Conservation (phyloP, 1,140 invertebrate species). For the Penaeus indicus region DNA sequence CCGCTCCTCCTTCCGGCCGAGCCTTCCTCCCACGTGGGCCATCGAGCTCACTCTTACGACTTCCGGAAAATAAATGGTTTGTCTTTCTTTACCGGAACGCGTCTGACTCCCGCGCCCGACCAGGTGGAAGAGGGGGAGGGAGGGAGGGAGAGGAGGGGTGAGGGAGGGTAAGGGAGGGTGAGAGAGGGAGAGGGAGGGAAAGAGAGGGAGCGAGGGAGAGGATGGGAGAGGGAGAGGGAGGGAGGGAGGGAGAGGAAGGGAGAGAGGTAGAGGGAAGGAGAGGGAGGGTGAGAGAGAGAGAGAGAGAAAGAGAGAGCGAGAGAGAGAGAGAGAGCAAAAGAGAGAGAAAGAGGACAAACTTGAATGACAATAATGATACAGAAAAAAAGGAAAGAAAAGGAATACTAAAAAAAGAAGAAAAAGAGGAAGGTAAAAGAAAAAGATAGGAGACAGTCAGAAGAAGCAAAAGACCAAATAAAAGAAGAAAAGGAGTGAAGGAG, state of each 20-base stretch:
- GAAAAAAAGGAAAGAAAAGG: not conserved
- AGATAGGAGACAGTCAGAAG: too few relatives aligned
- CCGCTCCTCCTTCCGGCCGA: not conserved
- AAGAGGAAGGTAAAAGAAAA: not conserved
- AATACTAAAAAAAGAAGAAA: not conserved
- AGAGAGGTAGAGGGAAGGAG: not conserved
- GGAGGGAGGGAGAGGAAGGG: not conserved
- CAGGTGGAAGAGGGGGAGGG: not conserved
- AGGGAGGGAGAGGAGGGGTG: not conserved
- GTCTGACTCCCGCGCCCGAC: not conserved
- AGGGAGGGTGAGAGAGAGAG: slow-evolving; percentile 12
- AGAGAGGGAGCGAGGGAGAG: too few relatives aligned
- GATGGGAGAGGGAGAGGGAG: not conserved
- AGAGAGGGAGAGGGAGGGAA: not conserved
- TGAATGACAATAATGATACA: too few relatives aligned
- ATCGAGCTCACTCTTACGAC: not conserved
- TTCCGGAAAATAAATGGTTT: not conserved
- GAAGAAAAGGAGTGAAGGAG: too few relatives aligned
- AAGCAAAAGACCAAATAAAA: too few relatives aligned
- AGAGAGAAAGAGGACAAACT: slow-evolving; percentile 29
- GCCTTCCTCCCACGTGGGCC: not conserved
- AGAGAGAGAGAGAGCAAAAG: not conserved
- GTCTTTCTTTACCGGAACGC: not conserved
- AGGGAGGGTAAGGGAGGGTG: too few relatives aligned
- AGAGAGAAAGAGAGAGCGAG: not conserved